These are phyloP conservation scores for Iphiclides podalirius DNA, from an alignment of 2,888 invertebrate species.

Conservation along the genomic window DNA sequence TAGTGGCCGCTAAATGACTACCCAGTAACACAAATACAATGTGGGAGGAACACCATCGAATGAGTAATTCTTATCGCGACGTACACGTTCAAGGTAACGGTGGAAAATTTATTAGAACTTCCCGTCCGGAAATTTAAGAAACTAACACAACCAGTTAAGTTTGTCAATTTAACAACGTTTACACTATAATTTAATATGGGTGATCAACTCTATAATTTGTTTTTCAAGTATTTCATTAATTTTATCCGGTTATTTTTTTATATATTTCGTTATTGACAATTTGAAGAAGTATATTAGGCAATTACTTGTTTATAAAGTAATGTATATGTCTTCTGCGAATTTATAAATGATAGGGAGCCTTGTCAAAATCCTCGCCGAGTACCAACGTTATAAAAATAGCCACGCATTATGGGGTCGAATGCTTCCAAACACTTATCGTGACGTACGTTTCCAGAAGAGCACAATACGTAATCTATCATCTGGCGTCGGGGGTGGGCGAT, in stretches of 20 bases:
- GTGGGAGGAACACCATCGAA: constrained; percentile 43
- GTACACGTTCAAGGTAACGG: constrained; percentile 47
- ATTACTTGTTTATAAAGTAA: too few species aligned
- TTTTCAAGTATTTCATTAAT: too few species aligned
- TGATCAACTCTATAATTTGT: too few species aligned
- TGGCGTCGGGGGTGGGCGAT: constrained; percentile 39
- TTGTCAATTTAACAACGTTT: background rate
- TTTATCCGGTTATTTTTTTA: too few species aligned
- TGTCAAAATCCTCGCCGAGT: background rate
- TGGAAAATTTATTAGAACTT: constrained; percentile 51
- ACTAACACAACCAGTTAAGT: constrained; percentile 15
- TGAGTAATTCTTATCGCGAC: constrained; percentile 59
- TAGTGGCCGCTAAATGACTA: constrained; percentile 38
- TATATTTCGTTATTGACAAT: too few species aligned
- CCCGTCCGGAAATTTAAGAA: constrained; percentile 27
- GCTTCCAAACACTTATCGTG: constrained; percentile 18
- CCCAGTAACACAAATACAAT: constrained; percentile 23
- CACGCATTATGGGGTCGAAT: background rate
- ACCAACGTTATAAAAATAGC: constrained; percentile 16
- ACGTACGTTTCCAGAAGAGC: constrained; percentile 28
- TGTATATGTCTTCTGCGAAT: too few species aligned
- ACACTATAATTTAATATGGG: too few species aligned
- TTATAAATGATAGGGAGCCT: too few species aligned
- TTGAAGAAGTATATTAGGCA: too few species aligned
- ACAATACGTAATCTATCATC: constrained; percentile 47